Evolutionary conservation across 2,888 invertebrate genomes (phyloP).

Genomic region (Phyllotreta striolata): DNA sequence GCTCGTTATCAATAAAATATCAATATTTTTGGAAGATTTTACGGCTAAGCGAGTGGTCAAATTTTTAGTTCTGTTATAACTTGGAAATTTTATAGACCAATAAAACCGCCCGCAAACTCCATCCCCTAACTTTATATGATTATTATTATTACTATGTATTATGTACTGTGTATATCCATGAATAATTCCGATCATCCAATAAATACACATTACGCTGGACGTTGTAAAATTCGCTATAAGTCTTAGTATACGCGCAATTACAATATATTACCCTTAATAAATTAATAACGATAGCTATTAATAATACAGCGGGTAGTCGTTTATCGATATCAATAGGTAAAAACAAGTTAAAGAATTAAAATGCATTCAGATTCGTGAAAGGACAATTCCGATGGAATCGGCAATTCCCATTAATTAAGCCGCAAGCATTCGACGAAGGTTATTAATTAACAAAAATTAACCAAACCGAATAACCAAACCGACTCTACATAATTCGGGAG

Average conservation of each 20-base stretch:
- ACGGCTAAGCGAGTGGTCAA: not conserved
- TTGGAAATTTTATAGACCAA: slow-evolving; percentile 19
- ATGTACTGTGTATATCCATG: slow-evolving; percentile 6
- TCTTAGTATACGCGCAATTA: not conserved
- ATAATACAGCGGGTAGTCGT: too few species aligned
- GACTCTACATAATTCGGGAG: not conserved
- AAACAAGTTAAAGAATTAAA: too few species aligned
- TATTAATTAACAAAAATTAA: slow-evolving; percentile 15
- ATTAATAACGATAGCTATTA: too few species aligned
- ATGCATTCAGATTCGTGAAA: too few species aligned
- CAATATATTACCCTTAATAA: not conserved
- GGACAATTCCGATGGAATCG: too few species aligned
- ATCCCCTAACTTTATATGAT: not conserved
- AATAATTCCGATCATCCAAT: slow-evolving; percentile 12
- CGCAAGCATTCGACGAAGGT: not conserved
- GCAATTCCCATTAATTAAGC: too few species aligned
- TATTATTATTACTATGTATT: slow-evolving; percentile 15
- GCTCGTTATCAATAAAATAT: not conserved
- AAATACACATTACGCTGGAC: slow-evolving; percentile 10
- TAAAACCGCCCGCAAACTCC: slow-evolving; percentile 1
- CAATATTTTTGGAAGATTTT: not conserved
- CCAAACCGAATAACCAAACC: not conserved
- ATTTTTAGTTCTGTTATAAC: slow-evolving; percentile 9
- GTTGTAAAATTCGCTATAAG: not conserved
- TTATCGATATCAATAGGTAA: too few species aligned